These are phyloP conservation scores for Morelia viridis DNA, from an alignment of 2,797 vertebrate species.

Conservation along the genomic window DNA sequence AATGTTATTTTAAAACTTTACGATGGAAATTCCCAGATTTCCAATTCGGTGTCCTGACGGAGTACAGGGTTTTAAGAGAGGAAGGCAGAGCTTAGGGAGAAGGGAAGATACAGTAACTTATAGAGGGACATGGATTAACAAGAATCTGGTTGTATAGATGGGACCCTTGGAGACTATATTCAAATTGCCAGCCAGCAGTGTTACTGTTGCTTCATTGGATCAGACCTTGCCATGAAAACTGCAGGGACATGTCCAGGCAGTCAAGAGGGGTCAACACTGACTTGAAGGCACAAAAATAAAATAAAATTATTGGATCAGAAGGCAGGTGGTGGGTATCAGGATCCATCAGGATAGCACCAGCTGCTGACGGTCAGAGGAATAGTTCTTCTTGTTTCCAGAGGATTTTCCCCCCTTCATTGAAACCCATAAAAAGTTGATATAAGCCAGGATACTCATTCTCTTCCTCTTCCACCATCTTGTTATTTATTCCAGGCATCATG, in stretches of 20 bases:
- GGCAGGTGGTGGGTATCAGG: neutral
- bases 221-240: neutral
- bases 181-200: neutral
- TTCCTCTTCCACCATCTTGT: neutral
- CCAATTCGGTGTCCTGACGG: neutral
- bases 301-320: neutral
- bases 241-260: neutral
- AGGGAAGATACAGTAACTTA: neutral
- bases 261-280: neutral
- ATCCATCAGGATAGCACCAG: neutral
- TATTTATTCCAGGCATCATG: neutral
- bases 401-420: neutral
- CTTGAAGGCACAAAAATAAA: neutral
- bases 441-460: neutral
- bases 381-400: neutral
- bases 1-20: neutral
- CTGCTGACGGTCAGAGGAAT: too few species aligned
- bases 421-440: neutral
- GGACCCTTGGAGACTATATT: neutral
- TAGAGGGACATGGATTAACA: neutral
- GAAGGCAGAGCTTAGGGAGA: neutral
- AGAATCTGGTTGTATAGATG: neutral
- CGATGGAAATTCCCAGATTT: neutral
- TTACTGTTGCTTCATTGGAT: neutral
- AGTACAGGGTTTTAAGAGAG: neutral